Base-by-base conservation (phyloP, 2,888 invertebrate species). In the Lydus trimaculatus region DNA sequence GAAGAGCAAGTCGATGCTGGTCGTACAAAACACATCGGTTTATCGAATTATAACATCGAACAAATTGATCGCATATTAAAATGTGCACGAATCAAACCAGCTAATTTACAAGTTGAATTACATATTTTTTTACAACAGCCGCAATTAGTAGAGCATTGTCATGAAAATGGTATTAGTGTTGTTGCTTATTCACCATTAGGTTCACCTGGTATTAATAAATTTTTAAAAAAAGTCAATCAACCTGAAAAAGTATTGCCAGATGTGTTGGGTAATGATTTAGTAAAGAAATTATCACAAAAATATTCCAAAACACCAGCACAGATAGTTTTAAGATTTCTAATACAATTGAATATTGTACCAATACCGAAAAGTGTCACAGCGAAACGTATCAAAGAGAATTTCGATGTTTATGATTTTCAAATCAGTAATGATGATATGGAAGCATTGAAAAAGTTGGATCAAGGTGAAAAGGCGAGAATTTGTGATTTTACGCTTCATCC, bases 301-400 rank as follows among this genome's bases (percentile, higher is more conserved):
- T 43, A 61, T 20, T 20, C 31, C 0, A 61, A 61, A 79, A 89
- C 91, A 0, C 87, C 93, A 0, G 94, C 94, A 4, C 95, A 95
- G 84, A 81, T 89, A n/a, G 85, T 92, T 59, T 84, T 96, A 0
- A 88, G 92, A 59, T 91, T 91, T 84, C 86, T 90, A 23, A 77
- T 94, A 15, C 93, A 95, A 82, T 88, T 89, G 39, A 91, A 90
- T 13, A 84, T 95, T 31, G 88, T 88, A 6, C 90, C 91, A 43
- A 94, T 96, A 77, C 95, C 95, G 7, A 96, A 95, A 83, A 95
- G 94, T 82, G 91, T 91, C 7, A 91, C 91, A 81, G 85, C 90
- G 0, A 79, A 84, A 1, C 88, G 95, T 72, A 89, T 96, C 23
- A 87, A 88, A 80, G 89, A 93, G 85, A 96, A 96, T 80, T 88